Percentiles rank a stretch among this genome's conserved stretches.
These are phyloP conservation scores for Diadophis punctatus DNA, from an alignment of 2,113 vertebrate genomes.

Conservation along the genomic window DNA sequence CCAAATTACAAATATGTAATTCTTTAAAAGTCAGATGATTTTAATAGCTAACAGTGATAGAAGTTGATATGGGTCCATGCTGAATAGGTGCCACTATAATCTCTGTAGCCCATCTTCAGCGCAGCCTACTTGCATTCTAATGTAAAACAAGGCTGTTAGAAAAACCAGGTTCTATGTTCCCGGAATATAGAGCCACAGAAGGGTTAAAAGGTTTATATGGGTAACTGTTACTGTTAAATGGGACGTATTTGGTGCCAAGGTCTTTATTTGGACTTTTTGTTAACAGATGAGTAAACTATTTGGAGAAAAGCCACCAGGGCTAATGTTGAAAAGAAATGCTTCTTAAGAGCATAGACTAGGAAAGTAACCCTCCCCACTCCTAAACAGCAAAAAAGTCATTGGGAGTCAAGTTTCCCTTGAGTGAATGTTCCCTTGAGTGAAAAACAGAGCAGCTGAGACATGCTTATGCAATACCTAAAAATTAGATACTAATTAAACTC, in stretches of 20 bases:
- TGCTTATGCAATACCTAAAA: neutral
- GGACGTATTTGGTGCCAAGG: slow-evolving; percentile 41
- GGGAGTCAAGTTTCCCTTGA: neutral
- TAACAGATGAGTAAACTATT: slow-evolving; percentile 65
- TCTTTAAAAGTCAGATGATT: neutral
- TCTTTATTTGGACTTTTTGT: slow-evolving; percentile 50
- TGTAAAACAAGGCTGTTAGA: slow-evolving; percentile 18
- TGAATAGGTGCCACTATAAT: neutral
- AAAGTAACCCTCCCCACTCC: neutral
- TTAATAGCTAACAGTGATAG: neutral
- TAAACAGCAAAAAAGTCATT: neutral
- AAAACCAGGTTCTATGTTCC: slow-evolving; percentile 41
- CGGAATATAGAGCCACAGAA: slow-evolving; percentile 31
- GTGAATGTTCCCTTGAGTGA: neutral
- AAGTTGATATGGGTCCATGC: neutral
- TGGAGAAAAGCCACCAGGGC: slow-evolving; percentile 47
- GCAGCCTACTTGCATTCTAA: neutral
- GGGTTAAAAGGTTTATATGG: slow-evolving; percentile 45
- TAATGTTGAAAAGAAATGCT: neutral
- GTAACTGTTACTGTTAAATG: slow-evolving; percentile 41
- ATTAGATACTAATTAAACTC: neutral
- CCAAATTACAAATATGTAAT: neutral
- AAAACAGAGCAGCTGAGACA: neutral
- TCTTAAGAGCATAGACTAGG: neutral
- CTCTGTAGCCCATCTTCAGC: accelerated